Evolutionary conservation across 2,888 invertebrate species (phyloP), one percentile per base, ranked within the genome.

Genomic region (Hoplodrina blanda): DNA sequence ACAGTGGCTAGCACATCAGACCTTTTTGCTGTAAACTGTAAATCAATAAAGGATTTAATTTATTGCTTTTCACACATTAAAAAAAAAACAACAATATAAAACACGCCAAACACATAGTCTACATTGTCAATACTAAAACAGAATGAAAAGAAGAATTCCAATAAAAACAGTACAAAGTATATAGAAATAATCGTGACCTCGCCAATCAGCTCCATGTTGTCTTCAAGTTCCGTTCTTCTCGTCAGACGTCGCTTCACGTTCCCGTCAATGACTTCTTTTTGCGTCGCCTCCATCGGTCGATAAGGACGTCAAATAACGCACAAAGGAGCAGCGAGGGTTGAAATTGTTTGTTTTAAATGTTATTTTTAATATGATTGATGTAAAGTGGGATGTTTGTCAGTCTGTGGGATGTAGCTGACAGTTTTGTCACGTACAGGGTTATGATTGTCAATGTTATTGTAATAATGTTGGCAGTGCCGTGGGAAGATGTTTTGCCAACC

Each of bases 301-400:
- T 89, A 89, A 83, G 85, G 74, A 84, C 81, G 83, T 88, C 89
- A 88, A 82, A 82, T 70, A 81, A 46, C 44, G 74, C 62, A 80
- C 80, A 83, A 82, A 84, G 62, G 74, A 69, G 75, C 50, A 49
- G 50, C 33, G 60, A 67, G 41, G 46, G 59, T 68, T 73, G 57
- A 65, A 74, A 84, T 74, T 81, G 75, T 79, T 77, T 81, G 79
- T 84, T 84, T 79, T 76, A 80, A 77, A 76, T 79, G 63, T 75
- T 78, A 73, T 85, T 80, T 74, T 78, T 76, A 61, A 69, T 62
- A 41, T 74, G 74, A 79, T 73, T 78, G 81, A 78, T 82, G 71
- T 62, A 46, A 69, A 56, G 62, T 73, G 30, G 33, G 41, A 17
- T 37, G 25, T 5, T 8, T 25, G 59, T 46, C 46, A 17, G 46